Conservation (phyloP, 1,140 invertebrate genomes). For the Zophobas atratus region DNA sequence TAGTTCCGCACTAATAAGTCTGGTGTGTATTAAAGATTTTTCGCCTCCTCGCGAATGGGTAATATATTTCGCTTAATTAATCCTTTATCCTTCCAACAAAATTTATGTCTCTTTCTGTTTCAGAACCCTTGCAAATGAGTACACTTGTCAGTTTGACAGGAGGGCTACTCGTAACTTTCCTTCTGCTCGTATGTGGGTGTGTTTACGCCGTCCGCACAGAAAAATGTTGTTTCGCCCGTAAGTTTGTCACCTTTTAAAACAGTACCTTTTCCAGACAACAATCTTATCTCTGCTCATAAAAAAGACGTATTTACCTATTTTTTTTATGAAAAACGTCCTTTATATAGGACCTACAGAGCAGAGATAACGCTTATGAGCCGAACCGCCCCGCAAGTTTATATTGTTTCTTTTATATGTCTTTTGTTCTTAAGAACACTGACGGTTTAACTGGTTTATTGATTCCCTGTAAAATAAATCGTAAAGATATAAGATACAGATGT, state of each 20-base stretch:
- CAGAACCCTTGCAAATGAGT: constrained; percentile 78
- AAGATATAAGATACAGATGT: constrained; percentile 47
- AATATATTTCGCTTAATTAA: constrained; percentile 4
- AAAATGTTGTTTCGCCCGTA: constrained; percentile 79
- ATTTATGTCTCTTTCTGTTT: constrained; percentile 55
- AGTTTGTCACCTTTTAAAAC: constrained; percentile 66
- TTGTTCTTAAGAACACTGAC: constrained; percentile 36
- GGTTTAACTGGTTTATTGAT: constrained; percentile 47
- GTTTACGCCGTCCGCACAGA: constrained; percentile 75
- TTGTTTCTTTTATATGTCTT: constrained; percentile 43
- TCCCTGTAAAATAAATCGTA: constrained; percentile 48
- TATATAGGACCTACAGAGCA: constrained; percentile 20
- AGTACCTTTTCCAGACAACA: constrained; percentile 1
- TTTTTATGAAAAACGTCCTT: constrained; percentile 21
- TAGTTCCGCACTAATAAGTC: neutral
- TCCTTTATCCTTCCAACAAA: constrained; percentile 9
- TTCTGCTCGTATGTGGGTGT: constrained; percentile 73
- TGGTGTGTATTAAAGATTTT: neutral
- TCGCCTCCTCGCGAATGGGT: neutral
- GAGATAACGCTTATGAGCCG: constrained; percentile 45
- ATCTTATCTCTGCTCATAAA: constrained; percentile 28
- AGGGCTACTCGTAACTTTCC: constrained; percentile 72
- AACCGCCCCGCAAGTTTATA: constrained; percentile 31
- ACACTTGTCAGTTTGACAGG: constrained; percentile 75
- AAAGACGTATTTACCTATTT: constrained; percentile 36